phyloP scores from a whole-genome alignment of 2,113 vertebrate genomes.

The Accipiter cooperii region DNA sequence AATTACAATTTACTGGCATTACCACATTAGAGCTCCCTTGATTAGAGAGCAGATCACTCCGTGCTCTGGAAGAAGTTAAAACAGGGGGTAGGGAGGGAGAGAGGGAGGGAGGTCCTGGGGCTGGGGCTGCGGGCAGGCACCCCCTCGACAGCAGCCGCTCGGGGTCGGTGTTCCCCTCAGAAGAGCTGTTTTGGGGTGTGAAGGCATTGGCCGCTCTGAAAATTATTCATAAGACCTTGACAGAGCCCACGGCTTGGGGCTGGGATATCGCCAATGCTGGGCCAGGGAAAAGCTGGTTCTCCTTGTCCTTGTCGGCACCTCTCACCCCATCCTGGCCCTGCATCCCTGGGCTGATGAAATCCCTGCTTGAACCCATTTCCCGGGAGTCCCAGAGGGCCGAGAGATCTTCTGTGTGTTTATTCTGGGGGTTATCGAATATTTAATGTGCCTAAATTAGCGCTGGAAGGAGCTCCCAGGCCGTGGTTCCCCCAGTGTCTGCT shows the following conservation, averaged over 20 bases:
- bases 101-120: neutral
- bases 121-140: neutral
- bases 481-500: neutral
- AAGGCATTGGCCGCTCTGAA: neutral
- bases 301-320: neutral
- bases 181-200: neutral
- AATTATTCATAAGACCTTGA: neutral
- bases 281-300: neutral
- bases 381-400: neutral
- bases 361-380: neutral
- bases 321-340: neutral
- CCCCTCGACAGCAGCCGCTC: neutral
- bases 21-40: slow-evolving; percentile 55
- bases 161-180: neutral
- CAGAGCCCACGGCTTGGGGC: neutral
- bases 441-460: neutral
- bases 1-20: slow-evolving; percentile 72
- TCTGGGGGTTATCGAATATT: neutral
- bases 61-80: slow-evolving; percentile 29
- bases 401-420: neutral
- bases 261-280: neutral
- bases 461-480: neutral
- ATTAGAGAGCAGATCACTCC: slow-evolving; percentile 25
- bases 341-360: neutral
- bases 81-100: neutral